Evolutionary conservation across 2,113 vertebrate genomes (phyloP), one percentile per base, ranked within the genome.

Genomic region (Myrmecophaga tridactyla): DNA sequence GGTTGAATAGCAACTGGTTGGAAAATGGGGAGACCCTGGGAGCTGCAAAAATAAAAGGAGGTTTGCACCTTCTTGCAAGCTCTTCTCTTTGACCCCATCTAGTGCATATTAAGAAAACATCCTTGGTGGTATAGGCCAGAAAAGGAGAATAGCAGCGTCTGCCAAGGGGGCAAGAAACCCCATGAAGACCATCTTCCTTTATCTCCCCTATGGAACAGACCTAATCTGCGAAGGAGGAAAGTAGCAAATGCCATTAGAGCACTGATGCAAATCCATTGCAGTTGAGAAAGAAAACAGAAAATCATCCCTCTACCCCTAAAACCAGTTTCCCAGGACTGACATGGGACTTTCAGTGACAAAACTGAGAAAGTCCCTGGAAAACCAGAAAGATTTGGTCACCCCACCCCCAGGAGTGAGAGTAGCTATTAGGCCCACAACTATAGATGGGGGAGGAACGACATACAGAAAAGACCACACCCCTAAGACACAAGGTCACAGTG

Each of bases 271-370:
- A 75, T 3, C 25, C 25, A 43, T 0, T 48, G 31, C 21, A 31
- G 18, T 1, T 72, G 46, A 92, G 18, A 8, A 89, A 48, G 43
- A 25, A 27, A 95, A 90, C n/a, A 72, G 76, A 88, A 94, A 93
- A 78, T 27, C 43, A n/a, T 31, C 36, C 27, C 81, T 67, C 36
- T 0, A 48, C 21, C 39, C 36, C 46, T 25, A 43, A 48, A 58
- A 76, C 78, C 39, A 81, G 60, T 81, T 41, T 29, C 41, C 14
- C 65, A 65, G 31, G 39, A 87, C 31, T 43, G 29, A 77, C 7
- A 21, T 3, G 1, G 56, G 21, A 53, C 13, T 60, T 83, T 73
- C 48, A 75, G n/a, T 11, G 25, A 11, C 14, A 58, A 93, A 76
- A 27, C 63, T 73, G 69, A 39, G 23, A 39, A 41, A 39, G 23